Evolutionary conservation across 2,888 invertebrate species (phyloP).

Genomic region (Spodoptera picta): DNA sequence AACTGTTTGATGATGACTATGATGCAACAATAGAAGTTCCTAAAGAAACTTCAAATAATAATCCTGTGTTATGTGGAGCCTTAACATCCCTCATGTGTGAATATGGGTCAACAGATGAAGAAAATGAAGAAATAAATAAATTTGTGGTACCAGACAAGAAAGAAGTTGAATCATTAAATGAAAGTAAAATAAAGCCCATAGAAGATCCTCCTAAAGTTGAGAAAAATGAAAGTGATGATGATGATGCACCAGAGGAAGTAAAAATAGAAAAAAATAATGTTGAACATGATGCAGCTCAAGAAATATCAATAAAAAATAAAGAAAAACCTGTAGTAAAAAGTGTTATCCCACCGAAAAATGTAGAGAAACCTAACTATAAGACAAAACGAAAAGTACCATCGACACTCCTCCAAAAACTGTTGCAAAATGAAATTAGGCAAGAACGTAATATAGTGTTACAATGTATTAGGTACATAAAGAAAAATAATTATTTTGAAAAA

Average conservation of each 20-base stretch:
- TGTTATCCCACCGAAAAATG: slow-evolving; percentile 21
- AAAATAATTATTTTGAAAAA: slow-evolving; percentile 92
- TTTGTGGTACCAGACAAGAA: not conserved
- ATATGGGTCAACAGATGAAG: slow-evolving; percentile 88
- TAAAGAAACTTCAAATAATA: slow-evolving; percentile 22
- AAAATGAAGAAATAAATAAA: slow-evolving; percentile 18
- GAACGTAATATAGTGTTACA: slow-evolving; percentile 96
- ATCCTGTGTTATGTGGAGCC: slow-evolving; percentile 84
- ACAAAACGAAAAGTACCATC: slow-evolving; percentile 76
- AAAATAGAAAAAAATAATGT: slow-evolving; percentile 50
- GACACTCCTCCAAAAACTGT: slow-evolving; percentile 91
- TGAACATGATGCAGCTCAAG: slow-evolving; percentile 43
- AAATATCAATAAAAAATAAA: slow-evolving; percentile 22
- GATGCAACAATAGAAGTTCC: slow-evolving; percentile 30
- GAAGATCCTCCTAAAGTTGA: slow-evolving; percentile 26
- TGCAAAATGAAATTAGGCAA: slow-evolving; percentile 93
- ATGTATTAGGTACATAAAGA: slow-evolving; percentile 94
- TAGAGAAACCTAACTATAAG: slow-evolving; percentile 42
- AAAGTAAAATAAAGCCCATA: slow-evolving; percentile 3
- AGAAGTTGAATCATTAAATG: slow-evolving; percentile 1
- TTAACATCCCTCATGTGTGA: slow-evolving; percentile 88
- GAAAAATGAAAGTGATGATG: slow-evolving; percentile 48
- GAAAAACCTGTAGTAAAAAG: slow-evolving; percentile 16
- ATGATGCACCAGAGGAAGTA: slow-evolving; percentile 44
- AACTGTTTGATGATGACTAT: slow-evolving; percentile 80